phyloP scores from a whole-genome alignment of 2,797 vertebrate genomes.

The Semotilus atromaculatus region DNA sequence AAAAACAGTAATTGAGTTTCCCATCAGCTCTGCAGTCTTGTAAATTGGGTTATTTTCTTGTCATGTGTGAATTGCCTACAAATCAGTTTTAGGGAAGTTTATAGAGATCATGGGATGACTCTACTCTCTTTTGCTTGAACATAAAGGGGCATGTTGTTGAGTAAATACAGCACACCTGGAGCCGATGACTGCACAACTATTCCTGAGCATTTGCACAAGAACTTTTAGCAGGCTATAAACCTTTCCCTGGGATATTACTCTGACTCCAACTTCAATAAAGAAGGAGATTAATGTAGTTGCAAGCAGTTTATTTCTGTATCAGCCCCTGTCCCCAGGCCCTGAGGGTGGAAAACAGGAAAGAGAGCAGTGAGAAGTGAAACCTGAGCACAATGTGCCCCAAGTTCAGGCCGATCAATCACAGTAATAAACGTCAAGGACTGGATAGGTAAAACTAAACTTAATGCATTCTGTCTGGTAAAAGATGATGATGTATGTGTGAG shows the following conservation, averaged over 20 bases:
- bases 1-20: slow-evolving; percentile 63
- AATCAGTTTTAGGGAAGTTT: slow-evolving; percentile 63
- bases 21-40: slow-evolving; percentile 61
- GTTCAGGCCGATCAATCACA: slow-evolving; percentile 42
- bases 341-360: slow-evolving; percentile 31
- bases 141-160: slow-evolving; percentile 55
- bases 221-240: slow-evolving; percentile 57
- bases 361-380: slow-evolving; percentile 31
- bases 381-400: slow-evolving; percentile 16
- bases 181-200: slow-evolving; percentile 35
- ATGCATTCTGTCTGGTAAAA: slow-evolving; percentile 14
- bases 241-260: slow-evolving; percentile 51
- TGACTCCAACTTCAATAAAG: slow-evolving; percentile 54
- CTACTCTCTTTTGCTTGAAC: slow-evolving; percentile 46
- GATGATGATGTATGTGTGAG: slow-evolving; percentile 27
- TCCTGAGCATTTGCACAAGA: slow-evolving; percentile 48
- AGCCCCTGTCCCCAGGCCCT: slow-evolving; percentile 7
- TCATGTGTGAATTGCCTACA: slow-evolving; percentile 68
- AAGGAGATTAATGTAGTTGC: slow-evolving; percentile 53
- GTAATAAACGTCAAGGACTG: slow-evolving; percentile 36
- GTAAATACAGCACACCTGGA: slow-evolving; percentile 51
- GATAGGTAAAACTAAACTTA: slow-evolving; percentile 29
- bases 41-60: slow-evolving; percentile 70
- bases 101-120: slow-evolving; percentile 54
- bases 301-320: slow-evolving; percentile 42